A percentile compares a stretch with the other conserved stretches of the same genome.
Evolutionary conservation across 2,113 vertebrate genomes (phyloP).

Genomic region (Corythornis vintsioides): DNA sequence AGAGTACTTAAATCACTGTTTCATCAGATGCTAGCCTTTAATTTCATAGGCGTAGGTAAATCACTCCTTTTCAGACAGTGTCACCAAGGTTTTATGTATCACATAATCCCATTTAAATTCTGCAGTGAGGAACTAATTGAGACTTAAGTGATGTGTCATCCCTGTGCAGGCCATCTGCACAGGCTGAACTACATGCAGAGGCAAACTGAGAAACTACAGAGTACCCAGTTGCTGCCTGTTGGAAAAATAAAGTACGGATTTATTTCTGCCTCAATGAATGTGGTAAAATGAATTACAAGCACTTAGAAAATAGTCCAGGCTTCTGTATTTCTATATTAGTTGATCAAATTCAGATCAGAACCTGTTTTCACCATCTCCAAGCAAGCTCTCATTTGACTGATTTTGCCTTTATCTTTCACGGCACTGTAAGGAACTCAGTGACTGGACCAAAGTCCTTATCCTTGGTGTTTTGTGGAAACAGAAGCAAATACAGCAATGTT

Average conservation of each 20-base stretch:
- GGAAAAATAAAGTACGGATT: conserved; percentile 11
- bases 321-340: background rate
- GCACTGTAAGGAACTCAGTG: background rate
- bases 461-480: background rate
- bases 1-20: background rate
- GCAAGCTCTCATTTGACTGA: background rate
- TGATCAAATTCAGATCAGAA: background rate
- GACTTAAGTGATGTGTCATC: conserved; percentile 51
- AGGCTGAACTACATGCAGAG: conserved; percentile 18
- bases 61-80: conserved; percentile 21
- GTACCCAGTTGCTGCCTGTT: background rate
- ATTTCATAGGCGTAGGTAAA: background rate
- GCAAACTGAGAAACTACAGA: conserved; percentile 34
- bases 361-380: background rate
- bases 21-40: conserved; percentile 25
- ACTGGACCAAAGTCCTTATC: background rate
- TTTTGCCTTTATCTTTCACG: background rate
- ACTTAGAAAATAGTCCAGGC: background rate
- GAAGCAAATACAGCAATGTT: background rate
- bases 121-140: conserved; percentile 45
- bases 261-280: background rate
- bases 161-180: conserved; percentile 39
- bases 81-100: conserved; percentile 17
- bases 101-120: conserved; percentile 52
- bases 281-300: conserved; percentile 6